Percentiles rank a stretch among this genome's conserved stretches.
Evolutionary conservation across 2,113 vertebrate species (phyloP).

Genomic region (Petaurus breviceps): DNA sequence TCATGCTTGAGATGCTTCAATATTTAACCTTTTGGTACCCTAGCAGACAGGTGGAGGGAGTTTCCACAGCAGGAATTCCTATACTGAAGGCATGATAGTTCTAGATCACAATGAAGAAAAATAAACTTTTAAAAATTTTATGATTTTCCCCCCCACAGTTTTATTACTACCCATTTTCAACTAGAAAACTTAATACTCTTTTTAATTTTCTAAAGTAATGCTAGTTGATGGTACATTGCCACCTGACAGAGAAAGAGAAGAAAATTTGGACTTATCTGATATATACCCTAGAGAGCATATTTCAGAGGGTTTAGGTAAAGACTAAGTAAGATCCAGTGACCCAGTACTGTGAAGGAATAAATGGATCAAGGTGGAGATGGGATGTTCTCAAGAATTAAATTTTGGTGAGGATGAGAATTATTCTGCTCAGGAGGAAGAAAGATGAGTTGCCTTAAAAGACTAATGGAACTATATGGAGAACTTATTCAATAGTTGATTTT

Average conservation of each 20-base stretch:
- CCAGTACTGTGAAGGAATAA: not conserved
- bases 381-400: not conserved
- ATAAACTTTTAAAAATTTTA: not conserved
- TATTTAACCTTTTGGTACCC: not conserved
- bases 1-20: not conserved
- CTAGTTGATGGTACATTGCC: not conserved
- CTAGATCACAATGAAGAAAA: not conserved
- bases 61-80: not conserved
- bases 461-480: not conserved
- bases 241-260: not conserved
- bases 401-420: not conserved
- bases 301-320: not conserved
- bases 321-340: not conserved
- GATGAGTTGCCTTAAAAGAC: not conserved
- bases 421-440: not conserved
- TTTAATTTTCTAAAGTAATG: slow-evolving; percentile 8
- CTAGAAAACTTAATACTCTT: not conserved
- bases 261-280: not conserved
- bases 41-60: not conserved
- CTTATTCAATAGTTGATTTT: not conserved
- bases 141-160: slow-evolving; percentile 26
- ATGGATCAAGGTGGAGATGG: not conserved
- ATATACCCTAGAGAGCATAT: not conserved
- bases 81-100: not conserved
- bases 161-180: slow-evolving; percentile 38